These are phyloP conservation scores for Brienomyrus brachyistius DNA, from an alignment of 2,113 vertebrate species.

Conservation along the genomic window DNA sequence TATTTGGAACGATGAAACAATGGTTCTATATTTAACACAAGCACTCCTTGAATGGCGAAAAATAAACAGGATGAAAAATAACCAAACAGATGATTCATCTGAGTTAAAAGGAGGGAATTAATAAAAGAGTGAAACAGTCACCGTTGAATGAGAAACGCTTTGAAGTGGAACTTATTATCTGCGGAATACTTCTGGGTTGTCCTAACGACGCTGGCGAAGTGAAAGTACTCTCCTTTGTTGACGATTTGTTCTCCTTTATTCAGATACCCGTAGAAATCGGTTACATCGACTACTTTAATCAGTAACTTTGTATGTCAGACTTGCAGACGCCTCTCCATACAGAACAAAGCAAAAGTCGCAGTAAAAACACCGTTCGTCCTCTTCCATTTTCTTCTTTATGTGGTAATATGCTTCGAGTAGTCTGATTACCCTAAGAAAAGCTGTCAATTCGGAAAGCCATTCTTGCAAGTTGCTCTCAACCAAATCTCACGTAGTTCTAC, in stretches of 20 bases:
- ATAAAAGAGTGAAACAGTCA: slow-evolving; percentile 90
- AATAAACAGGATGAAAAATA: slow-evolving; percentile 97
- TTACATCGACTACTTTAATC: slow-evolving; percentile 91
- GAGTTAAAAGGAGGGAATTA: slow-evolving; percentile 79
- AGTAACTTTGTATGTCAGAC: slow-evolving; percentile 94
- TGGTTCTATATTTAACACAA: slow-evolving; percentile 90
- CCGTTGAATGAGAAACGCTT: slow-evolving; percentile 89
- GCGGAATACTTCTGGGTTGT: slow-evolving; percentile 94
- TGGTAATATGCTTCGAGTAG: slow-evolving; percentile 53
- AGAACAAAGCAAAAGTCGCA: slow-evolving; percentile 76
- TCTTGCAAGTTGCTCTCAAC: neutral
- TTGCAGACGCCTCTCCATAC: slow-evolving; percentile 88
- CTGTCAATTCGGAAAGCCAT: slow-evolving; percentile 48
- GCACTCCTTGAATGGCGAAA: slow-evolving; percentile 82
- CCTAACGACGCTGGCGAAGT: slow-evolving; percentile 96
- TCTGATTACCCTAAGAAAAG: slow-evolving; percentile 54
- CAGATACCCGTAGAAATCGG: slow-evolving; percentile 90
- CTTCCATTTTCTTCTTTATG: slow-evolving; percentile 54
- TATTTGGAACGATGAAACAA: slow-evolving; percentile 58
- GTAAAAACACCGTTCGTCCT: slow-evolving; percentile 61
- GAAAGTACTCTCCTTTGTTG: slow-evolving; percentile 94
- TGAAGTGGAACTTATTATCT: slow-evolving; percentile 99
- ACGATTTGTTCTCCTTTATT: slow-evolving; percentile 99
- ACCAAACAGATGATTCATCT: slow-evolving; percentile 83
- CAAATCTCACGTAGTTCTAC: neutral